Conservation (phyloP, 1,140 invertebrate species). For the Drosophila insularis region DNA sequence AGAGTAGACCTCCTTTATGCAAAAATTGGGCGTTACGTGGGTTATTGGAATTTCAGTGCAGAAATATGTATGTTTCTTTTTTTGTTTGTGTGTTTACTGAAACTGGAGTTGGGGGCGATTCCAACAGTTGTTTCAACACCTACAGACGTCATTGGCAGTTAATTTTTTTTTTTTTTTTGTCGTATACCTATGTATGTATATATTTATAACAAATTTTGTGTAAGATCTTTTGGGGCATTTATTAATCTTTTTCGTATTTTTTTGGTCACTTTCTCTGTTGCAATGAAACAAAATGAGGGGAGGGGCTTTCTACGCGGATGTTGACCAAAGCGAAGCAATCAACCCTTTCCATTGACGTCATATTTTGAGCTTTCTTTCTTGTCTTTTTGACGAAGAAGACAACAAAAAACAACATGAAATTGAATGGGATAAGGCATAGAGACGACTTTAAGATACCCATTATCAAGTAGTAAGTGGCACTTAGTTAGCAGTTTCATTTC, state of each 20-base stretch:
- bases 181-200: neutral
- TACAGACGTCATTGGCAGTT: slow-evolving; percentile 40
- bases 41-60: slow-evolving; percentile 63
- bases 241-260: slow-evolving; percentile 18
- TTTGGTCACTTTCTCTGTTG: slow-evolving; percentile 68
- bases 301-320: slow-evolving; percentile 74
- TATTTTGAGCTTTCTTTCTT: slow-evolving; percentile 52
- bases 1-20: slow-evolving; percentile 40
- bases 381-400: neutral
- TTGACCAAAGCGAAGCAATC: slow-evolving; percentile 39
- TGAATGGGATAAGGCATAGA: neutral
- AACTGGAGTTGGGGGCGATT: slow-evolving; percentile 20
- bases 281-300: slow-evolving; percentile 23
- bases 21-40: slow-evolving; percentile 71
- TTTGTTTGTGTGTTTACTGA: slow-evolving; percentile 2
- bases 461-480: too few relatives aligned
- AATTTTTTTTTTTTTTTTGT: neutral
- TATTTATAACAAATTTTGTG: slow-evolving; percentile 4
- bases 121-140: slow-evolving; percentile 72
- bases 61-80: slow-evolving; percentile 19
- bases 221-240: neutral
- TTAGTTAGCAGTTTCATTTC: too few relatives aligned
- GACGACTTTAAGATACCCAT: neutral
- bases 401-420: neutral
- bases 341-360: slow-evolving; percentile 67